Base-by-base conservation (phyloP, 2,888 invertebrate genomes). In the Drosophila longiperda region DNA sequence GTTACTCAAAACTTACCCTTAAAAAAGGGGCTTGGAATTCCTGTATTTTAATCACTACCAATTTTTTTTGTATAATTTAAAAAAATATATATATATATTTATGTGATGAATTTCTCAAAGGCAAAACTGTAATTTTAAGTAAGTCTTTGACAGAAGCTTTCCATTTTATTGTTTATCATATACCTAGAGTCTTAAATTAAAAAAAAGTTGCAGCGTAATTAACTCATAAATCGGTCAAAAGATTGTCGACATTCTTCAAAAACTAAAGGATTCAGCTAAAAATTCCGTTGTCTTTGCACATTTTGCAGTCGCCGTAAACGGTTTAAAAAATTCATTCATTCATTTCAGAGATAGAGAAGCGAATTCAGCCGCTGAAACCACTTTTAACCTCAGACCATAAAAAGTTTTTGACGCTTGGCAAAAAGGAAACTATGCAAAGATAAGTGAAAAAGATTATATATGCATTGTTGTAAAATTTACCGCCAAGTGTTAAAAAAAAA, bases 371-470 rank as follows among this genome's bases (percentile, higher is more conserved):
- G 83, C 83, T 78, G 82, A 73, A 60, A 74, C 71, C 62, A 85
- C 76, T 85, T 83, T 87, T 81, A 85, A 89, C 85, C 89, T 84
- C 82, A 81, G 77, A 84, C 73, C 73, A 74, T 75, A 71, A 83
- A 86, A 84, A 87, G 69, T 77, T 83, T 70, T 72, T 55, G 53
- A 64, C 66, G 61, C 55, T 53, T n/a, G 55, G 70, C 58, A 78
- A 63, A 66, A 60, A 72, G 69, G 78, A 81, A 89, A 86, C 89
- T 86, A 79, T 86, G 84, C 84, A 79, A 76, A 85, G 89, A 85
- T 85, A 85, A 89, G 85, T 85, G 89, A 89, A 85, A 89, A 87
- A 85, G 85, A 85, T 85, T 85, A 89, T 85, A 89, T 87, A 89
- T 89, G 85, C 85, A 85, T 85, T 89, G 89, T 85, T 83, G 78